phyloP scores from a whole-genome alignment of 1,140 invertebrate species.

The Drosophila bipectinata region DNA sequence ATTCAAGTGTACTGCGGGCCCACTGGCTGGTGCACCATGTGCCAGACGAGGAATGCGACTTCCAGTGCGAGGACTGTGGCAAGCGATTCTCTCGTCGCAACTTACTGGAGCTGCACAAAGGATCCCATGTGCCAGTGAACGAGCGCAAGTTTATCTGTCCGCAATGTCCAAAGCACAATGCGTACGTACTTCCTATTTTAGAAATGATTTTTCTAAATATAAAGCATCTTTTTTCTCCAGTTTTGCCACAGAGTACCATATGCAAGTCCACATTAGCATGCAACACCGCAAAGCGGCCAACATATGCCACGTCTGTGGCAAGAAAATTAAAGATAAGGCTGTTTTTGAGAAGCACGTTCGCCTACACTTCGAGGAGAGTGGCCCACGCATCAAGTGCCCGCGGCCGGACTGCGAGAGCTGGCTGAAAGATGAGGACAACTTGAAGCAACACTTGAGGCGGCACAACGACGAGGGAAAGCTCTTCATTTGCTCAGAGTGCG shows the following conservation, averaged over 20 bases:
- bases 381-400: constrained; percentile 75
- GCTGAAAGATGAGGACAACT: constrained; percentile 78
- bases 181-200: constrained; percentile 26
- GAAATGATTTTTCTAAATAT: not conserved
- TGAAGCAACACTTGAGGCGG: constrained; percentile 72
- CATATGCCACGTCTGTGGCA: constrained; percentile 79
- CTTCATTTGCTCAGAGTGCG: constrained; percentile 73
- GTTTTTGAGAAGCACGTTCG: constrained; percentile 81
- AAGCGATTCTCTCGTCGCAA: constrained; percentile 73
- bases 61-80: constrained; percentile 73
- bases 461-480: constrained; percentile 73
- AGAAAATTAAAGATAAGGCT: constrained; percentile 75
- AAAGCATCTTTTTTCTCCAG: constrained; percentile 17
- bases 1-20: constrained; percentile 65
- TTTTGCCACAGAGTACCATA: constrained; percentile 74
- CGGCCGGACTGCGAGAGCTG: constrained; percentile 75
- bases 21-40: constrained; percentile 74
- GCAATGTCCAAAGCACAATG: constrained; percentile 73
- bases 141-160: constrained; percentile 71
- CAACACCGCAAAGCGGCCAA: constrained; percentile 70
- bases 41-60: constrained; percentile 71
- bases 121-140: constrained; percentile 71
- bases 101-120: constrained; percentile 72
- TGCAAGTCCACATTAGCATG: constrained; percentile 76
- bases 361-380: constrained; percentile 76